phyloP scores from a whole-genome alignment of 2,888 invertebrate species.

The Chrysolina haemoptera region DNA sequence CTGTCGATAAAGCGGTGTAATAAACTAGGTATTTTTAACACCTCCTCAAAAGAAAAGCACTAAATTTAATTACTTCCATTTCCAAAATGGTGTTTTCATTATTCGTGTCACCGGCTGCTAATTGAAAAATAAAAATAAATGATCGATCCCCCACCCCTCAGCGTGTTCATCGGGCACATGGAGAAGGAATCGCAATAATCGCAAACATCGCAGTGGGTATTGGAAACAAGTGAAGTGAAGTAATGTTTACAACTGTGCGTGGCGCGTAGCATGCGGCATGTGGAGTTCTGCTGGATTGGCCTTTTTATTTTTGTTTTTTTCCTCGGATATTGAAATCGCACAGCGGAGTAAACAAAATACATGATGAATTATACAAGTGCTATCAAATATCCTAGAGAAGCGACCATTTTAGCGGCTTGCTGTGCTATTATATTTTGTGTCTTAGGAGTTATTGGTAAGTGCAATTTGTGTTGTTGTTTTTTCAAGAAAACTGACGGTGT shows the following conservation, averaged over 20 bases:
- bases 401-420: slow-evolving; percentile 83
- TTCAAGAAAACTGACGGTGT: not conserved
- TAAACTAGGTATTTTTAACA: slow-evolving; percentile 4
- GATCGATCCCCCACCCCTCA: slow-evolving; percentile 24
- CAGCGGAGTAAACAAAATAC: slow-evolving; percentile 26
- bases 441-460: slow-evolving; percentile 84
- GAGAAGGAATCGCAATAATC: slow-evolving; percentile 35
- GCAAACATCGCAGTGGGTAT: slow-evolving; percentile 29
- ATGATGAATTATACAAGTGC: slow-evolving; percentile 35
- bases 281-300: slow-evolving; percentile 21
- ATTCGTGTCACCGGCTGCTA: not conserved
- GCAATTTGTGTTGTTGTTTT: slow-evolving; percentile 36
- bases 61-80: not conserved
- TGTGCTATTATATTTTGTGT: slow-evolving; percentile 86
- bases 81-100: not conserved
- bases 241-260: slow-evolving; percentile 33
- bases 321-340: slow-evolving; percentile 22
- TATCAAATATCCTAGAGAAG: slow-evolving; percentile 77
- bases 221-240: slow-evolving; percentile 29
- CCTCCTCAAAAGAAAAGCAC: not conserved
- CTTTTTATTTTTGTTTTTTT: slow-evolving; percentile 25
- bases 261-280: slow-evolving; percentile 21
- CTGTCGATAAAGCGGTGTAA: slow-evolving; percentile 8
- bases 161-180: slow-evolving; percentile 27
- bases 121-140: slow-evolving; percentile 21